Evolutionary conservation across 2,113 vertebrate species (phyloP).

Genomic region (Ictalurus furcatus): DNA sequence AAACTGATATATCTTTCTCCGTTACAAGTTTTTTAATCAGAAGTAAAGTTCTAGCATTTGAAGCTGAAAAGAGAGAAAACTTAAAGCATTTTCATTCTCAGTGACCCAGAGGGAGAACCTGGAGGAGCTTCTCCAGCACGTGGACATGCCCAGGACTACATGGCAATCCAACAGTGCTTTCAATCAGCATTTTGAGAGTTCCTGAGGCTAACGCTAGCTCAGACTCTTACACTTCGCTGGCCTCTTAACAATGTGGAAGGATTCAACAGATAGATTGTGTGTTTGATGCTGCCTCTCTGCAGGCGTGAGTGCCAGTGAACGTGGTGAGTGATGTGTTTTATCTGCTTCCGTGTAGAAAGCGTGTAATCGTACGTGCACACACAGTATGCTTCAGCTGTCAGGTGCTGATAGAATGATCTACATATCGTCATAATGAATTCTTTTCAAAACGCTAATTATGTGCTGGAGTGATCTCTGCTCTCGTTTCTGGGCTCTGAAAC

Average conservation of each 20-base stretch:
- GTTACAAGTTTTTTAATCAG: too few relatives aligned
- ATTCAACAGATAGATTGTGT: slow-evolving; percentile 25
- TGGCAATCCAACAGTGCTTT: not conserved
- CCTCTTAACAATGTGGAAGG: slow-evolving; percentile 24
- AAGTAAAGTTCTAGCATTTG: too few relatives aligned
- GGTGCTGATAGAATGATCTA: not conserved
- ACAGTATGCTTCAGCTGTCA: too few relatives aligned
- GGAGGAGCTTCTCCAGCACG: not conserved
- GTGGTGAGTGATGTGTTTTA: slow-evolving; percentile 4
- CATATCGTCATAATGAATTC: not conserved
- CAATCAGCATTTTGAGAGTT: slow-evolving; percentile 2
- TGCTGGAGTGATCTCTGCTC: not conserved
- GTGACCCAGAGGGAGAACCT: not conserved
- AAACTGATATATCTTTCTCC: too few relatives aligned
- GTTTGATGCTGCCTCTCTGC: not conserved
- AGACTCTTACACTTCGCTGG: not conserved
- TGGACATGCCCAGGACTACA: not conserved
- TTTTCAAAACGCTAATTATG: not conserved
- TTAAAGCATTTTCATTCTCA: not conserved
- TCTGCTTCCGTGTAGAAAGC: not conserved
- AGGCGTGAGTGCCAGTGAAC: not conserved
- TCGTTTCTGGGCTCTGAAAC: not conserved
- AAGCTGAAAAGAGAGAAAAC: too few relatives aligned
- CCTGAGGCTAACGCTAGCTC: not conserved
- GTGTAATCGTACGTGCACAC: too few relatives aligned